These are phyloP conservation scores for Eupithecia dodoneata DNA, from an alignment of 2,888 invertebrate genomes.

Conservation along the genomic window DNA sequence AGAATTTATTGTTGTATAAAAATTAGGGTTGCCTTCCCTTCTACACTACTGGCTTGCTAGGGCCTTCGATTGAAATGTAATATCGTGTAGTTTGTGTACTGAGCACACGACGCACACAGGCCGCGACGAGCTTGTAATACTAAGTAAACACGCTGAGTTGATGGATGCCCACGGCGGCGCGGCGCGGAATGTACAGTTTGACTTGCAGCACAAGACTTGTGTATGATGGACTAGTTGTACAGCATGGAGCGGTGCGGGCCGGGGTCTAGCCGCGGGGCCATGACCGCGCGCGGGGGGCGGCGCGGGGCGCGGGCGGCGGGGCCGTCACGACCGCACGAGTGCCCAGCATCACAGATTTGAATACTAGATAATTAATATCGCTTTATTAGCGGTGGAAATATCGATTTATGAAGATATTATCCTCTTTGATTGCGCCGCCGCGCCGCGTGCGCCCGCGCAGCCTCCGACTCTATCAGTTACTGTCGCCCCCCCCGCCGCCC, in stretches of 20 bases:
- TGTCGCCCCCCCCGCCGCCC: constrained; percentile 37
- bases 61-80: not conserved
- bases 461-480: constrained; percentile 53
- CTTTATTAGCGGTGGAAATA: constrained; percentile 80
- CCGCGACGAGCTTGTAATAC: not conserved
- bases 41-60: not conserved
- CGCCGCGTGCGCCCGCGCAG: constrained; percentile 31
- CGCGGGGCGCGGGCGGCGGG: constrained; percentile 43
- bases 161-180: constrained; percentile 10
- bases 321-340: constrained; percentile 73
- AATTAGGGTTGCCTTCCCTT: not conserved
- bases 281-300: constrained; percentile 22
- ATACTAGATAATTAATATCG: constrained; percentile 84
- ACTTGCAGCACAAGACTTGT: not conserved
- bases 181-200: not conserved
- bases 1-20: no score
- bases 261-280: not conserved
- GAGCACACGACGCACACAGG: not conserved
- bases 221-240: not conserved
- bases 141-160: constrained; percentile 15
- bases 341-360: constrained; percentile 77
- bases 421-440: constrained; percentile 70
- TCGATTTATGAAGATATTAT: constrained; percentile 80
- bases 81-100: constrained; percentile 7
- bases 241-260: not conserved